Evolutionary conservation across 1,140 invertebrate genomes (phyloP).

Genomic region (Phortica variegata): DNA sequence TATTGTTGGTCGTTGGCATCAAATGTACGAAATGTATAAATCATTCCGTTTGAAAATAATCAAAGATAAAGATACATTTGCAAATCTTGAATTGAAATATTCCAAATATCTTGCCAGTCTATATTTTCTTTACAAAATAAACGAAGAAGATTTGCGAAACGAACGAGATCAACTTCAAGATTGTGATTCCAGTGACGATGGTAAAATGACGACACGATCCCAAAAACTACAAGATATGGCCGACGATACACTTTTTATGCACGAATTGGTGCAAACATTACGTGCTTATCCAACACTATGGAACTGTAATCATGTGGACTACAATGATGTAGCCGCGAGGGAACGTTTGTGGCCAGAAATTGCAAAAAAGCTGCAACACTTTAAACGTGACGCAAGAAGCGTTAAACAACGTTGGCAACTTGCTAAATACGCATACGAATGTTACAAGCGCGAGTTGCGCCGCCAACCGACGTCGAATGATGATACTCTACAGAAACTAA

Average conservation of each 20-base stretch:
- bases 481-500: conserved; percentile 33
- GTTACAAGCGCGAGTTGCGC: conserved; percentile 37
- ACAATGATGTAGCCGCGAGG: conserved; percentile 34
- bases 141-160: conserved; percentile 46
- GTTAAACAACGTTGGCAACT: conserved; percentile 49
- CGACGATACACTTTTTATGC: conserved; percentile 43
- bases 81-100: conserved; percentile 46
- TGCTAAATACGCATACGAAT: conserved; percentile 46
- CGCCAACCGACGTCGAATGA: conserved; percentile 30
- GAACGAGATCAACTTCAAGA: conserved; percentile 43
- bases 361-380: conserved; percentile 32
- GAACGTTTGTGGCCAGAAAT: conserved; percentile 42
- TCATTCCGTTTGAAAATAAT: conserved; percentile 48
- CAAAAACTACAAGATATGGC: conserved; percentile 42
- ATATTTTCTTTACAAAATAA: conserved; percentile 49
- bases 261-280: conserved; percentile 34
- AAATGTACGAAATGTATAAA: conserved; percentile 55
- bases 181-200: conserved; percentile 10
- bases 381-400: conserved; percentile 33
- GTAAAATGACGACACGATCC: conserved; percentile 2
- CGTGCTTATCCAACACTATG: conserved; percentile 39
- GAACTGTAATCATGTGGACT: conserved; percentile 40
- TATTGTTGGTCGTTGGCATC: conserved; percentile 46
- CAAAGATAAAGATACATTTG: conserved; percentile 34
- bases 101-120: conserved; percentile 48